Conservation (phyloP, 2,888 invertebrate genomes). For the Melanophora roralis region DNA sequence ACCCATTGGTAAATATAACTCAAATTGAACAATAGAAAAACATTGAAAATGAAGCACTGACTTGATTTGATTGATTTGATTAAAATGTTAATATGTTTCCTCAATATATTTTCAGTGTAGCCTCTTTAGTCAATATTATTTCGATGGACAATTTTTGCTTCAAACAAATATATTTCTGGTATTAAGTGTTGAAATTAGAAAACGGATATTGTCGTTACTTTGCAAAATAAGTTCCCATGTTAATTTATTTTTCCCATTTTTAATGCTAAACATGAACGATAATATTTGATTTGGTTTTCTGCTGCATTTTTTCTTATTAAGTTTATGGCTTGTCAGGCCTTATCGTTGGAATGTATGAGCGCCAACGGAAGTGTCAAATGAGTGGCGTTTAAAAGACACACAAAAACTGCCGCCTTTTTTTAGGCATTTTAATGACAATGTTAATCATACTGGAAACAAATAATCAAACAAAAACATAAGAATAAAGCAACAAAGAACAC, state of each 20-base stretch:
- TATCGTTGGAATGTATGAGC: slow-evolving; percentile 36
- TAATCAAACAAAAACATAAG: slow-evolving; percentile 17
- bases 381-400: slow-evolving; percentile 71
- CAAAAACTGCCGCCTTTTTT: slow-evolving; percentile 58
- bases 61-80: too few species aligned
- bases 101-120: too few species aligned
- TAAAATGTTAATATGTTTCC: too few species aligned
- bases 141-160: too few species aligned
- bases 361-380: slow-evolving; percentile 72
- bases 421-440: slow-evolving; percentile 57
- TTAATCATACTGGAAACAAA: slow-evolving; percentile 47
- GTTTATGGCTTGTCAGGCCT: neutral
- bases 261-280: neutral
- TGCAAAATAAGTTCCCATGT: slow-evolving; percentile 64
- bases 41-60: too few species aligned
- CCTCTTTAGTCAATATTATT: too few species aligned
- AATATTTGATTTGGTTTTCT: slow-evolving; percentile 3
- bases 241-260: slow-evolving; percentile 30
- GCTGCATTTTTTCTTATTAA: slow-evolving; percentile 28
- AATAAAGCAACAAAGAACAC: neutral
- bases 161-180: neutral
- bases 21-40: too few species aligned
- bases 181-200: slow-evolving; percentile 28
- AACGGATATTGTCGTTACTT: slow-evolving; percentile 58
- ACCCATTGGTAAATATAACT: too few species aligned